Percentiles rank a stretch among this genome's conserved stretches.
phyloP scores from a whole-genome alignment of 2,888 invertebrate species.

The Antheraea yamamai region DNA sequence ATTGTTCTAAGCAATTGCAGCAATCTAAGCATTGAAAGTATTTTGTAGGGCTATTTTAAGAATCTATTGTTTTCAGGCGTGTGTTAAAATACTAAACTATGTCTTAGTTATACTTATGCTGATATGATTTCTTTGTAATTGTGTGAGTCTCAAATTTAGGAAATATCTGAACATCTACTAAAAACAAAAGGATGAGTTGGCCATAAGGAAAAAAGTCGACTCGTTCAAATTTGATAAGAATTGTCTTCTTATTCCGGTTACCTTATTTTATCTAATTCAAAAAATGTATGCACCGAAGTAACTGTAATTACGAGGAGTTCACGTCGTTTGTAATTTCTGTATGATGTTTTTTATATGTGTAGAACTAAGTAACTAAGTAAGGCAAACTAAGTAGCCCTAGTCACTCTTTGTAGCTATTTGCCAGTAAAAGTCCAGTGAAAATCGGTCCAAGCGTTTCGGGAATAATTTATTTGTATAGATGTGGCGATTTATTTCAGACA shows the following conservation, averaged over 20 bases:
- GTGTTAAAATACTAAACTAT: neutral
- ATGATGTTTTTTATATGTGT: no score
- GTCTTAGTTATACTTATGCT: neutral
- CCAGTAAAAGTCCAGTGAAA: no score
- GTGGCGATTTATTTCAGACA: no score
- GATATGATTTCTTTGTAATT: neutral
- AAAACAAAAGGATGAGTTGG: neutral
- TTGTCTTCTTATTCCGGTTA: neutral
- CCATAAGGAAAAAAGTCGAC: neutral
- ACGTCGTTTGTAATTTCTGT: no score
- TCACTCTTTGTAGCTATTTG: no score
- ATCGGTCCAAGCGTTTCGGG: no score
- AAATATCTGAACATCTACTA: neutral
- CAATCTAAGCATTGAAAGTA: neutral
- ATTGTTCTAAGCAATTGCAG: neutral
- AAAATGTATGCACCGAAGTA: neutral
- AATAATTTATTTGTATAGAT: no score
- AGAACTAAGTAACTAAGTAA: no score
- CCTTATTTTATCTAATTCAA: neutral
- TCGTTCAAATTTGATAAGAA: neutral
- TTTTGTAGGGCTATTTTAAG: neutral
- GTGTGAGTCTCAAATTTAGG: neutral
- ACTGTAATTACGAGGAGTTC: neutral
- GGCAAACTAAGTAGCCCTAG: no score
- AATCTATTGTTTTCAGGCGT: neutral